A percentile compares a stretch with the other conserved stretches of the same genome.
phyloP scores from a whole-genome alignment of 2,113 vertebrate genomes.

The Hemiscyllium ocellatum region DNA sequence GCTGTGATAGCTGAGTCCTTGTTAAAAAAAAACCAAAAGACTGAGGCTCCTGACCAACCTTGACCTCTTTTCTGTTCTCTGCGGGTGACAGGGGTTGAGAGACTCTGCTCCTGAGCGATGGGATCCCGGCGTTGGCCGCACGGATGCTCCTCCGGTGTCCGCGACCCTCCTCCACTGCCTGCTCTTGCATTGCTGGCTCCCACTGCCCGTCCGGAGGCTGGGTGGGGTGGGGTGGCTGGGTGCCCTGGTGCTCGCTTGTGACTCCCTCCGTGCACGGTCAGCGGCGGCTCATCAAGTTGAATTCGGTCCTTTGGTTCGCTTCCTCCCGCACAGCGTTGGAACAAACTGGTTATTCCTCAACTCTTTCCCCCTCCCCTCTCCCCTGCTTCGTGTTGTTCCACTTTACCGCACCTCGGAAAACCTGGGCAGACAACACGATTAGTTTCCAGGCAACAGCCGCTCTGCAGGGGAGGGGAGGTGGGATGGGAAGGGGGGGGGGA shows the following conservation, averaged over 20 bases:
- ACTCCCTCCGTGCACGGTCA: neutral
- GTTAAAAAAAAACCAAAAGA: neutral
- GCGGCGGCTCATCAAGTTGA: neutral
- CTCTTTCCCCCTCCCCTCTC: too few relatives aligned
- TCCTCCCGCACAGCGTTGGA: neutral
- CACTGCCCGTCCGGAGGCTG: neutral
- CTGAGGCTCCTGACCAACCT: neutral
- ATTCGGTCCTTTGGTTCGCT: neutral
- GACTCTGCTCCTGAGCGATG: neutral
- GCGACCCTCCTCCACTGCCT: neutral
- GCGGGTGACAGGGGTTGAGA: neutral
- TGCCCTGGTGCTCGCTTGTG: too few relatives aligned
- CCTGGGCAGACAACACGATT: conserved; percentile 5
- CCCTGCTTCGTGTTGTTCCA: neutral
- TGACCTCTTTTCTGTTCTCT: neutral
- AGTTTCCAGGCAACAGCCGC: conserved; percentile 8
- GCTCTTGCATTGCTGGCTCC: neutral
- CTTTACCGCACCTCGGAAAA: neutral
- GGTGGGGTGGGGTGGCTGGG: too few relatives aligned
- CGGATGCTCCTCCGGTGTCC: neutral
- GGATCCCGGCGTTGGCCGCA: neutral
- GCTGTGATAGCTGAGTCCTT: neutral
- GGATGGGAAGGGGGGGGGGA: too few relatives aligned
- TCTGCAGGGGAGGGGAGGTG: neutral
- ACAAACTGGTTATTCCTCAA: neutral